Evolutionary conservation across 2,888 invertebrate genomes (phyloP), one percentile per base, ranked within the genome.

Genomic region (Sycophila texana): DNA sequence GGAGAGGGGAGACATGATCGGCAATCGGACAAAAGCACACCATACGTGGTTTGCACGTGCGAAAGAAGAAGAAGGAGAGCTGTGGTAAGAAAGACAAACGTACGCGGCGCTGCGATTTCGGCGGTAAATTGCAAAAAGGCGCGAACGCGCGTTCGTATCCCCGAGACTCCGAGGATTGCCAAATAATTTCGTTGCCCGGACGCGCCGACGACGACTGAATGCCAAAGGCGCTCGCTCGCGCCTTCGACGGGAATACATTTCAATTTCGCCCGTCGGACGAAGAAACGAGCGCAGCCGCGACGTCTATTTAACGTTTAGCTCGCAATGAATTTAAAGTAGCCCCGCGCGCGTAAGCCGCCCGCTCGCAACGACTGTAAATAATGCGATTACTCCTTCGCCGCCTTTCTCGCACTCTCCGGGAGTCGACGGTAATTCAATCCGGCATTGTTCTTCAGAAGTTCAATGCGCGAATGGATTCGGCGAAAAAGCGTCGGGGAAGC

Each of bases 301-400:
- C 76, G 80, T 82, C 84, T 82, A 82, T 82, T 82, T 82, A 81
- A 73, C 83, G 82, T 81, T 82, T 82, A 84, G 77, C 77, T 83
- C 83, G 81, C 83, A 83, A 84, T 84, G 84, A 84, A 85, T 86
- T 84, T 83, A 75, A 85, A 85, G 85, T 82, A 84, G 83, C 81
- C 77, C 18, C 22, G 22, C 13, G 81, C 82, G 81, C 84, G 84
- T 85, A 86, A 87, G 83, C 80, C 82, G n/a, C 39, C 66, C 49
- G 79, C 77, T 77, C 77, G 80, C 74, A 80, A 39, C 84, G 83
- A 83, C 85, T 83, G 82, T 84, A 84, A 86, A 85, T 87, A 87
- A 88, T 85, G 84, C 85, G 84, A 87, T 87, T 87, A 86, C 85
- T 83, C 81, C 84, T 83, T 80, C 79, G 65, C 53, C 7, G 5